These are phyloP conservation scores for Spatula versicolor DNA, from an alignment of 2,797 vertebrate species.

Conservation along the genomic window DNA sequence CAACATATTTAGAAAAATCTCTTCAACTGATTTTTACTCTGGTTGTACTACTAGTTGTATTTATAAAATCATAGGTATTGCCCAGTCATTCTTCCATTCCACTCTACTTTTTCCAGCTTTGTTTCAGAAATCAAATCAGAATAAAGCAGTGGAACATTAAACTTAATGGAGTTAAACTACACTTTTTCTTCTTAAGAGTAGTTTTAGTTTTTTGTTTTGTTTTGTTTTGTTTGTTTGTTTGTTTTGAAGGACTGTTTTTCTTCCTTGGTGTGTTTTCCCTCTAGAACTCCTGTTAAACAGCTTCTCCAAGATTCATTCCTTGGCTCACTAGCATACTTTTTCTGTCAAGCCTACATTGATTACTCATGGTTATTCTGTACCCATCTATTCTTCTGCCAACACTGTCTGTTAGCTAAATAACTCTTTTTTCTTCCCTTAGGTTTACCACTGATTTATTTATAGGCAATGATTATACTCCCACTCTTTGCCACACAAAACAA, in stretches of 20 bases:
- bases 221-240: neutral
- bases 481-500: neutral
- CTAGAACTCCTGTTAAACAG: neutral
- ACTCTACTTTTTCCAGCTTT: neutral
- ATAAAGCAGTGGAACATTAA: neutral
- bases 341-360: neutral
- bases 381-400: neutral
- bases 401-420: neutral
- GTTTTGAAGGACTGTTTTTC: neutral
- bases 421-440: neutral
- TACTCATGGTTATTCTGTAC: neutral
- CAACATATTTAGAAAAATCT: neutral
- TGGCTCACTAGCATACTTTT: neutral
- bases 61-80: neutral
- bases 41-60: rapidly evolving
- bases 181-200: neutral
- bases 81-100: neutral
- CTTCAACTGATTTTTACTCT: neutral
- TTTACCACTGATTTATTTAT: neutral
- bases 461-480: neutral
- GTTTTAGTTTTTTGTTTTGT: neutral
- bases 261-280: neutral
- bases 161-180: neutral
- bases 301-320: neutral
- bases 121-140: neutral